A percentile compares a stretch with the other conserved stretches of the same genome.
Conservation (phyloP, 2,888 invertebrate genomes). For the Thymelicus sylvestris region DNA sequence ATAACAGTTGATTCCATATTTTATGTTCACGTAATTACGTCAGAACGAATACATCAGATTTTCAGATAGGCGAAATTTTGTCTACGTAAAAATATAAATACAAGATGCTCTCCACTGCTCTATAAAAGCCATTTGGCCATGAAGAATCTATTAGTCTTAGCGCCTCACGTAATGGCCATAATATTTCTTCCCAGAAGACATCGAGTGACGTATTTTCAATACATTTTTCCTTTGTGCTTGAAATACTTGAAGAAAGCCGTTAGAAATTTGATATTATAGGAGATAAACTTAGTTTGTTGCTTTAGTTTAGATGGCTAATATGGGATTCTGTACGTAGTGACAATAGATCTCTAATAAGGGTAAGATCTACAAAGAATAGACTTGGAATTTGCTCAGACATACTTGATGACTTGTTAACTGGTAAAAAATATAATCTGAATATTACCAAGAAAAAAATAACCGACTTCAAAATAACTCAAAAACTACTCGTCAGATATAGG, state of each 20-base stretch:
- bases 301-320: neutral
- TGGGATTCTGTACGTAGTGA: neutral
- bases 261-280: neutral
- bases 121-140: constrained; percentile 8
- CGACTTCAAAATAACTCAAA: no score
- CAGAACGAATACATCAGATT: no score
- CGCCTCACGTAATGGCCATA: constrained; percentile 7
- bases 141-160: constrained; percentile 8
- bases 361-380: no score
- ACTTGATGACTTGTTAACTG: no score
- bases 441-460: no score
- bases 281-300: neutral
- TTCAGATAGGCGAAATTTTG: no score
- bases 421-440: no score
- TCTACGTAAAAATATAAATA: neutral
- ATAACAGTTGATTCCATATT: no score
- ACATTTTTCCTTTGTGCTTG: constrained; percentile 4
- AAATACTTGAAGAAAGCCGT: neutral
- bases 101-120: neutral
- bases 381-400: no score
- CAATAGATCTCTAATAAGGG: no score
- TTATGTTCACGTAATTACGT: no score
- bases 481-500: no score
- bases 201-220: constrained; percentile 1
- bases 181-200: constrained; percentile 7